phyloP scores from a whole-genome alignment of 2,113 vertebrate genomes.

The Sinocyclocheilus maitianheensis region DNA sequence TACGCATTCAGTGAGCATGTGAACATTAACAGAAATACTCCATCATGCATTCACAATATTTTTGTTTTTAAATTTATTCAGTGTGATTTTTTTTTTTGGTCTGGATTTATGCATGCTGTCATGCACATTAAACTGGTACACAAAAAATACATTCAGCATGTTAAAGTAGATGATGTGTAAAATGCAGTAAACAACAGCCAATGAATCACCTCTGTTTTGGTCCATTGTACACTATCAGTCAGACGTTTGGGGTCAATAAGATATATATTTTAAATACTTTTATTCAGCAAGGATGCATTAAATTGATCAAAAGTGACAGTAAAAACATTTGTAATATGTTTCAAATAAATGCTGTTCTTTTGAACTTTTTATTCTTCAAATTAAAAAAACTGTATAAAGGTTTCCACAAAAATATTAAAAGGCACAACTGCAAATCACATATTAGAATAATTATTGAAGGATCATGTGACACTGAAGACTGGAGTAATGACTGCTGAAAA shows the following conservation, averaged over 20 bases:
- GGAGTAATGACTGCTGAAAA: too few relatives aligned
- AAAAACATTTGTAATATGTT: not conserved
- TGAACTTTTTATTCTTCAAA: not conserved
- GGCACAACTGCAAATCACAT: too few relatives aligned
- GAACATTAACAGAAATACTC: constrained; percentile 15
- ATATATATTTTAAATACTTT: not conserved
- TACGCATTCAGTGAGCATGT: not conserved
- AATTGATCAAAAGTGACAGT: not conserved
- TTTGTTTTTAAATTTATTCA: not conserved
- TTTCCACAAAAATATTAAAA: not conserved
- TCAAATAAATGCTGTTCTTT: too few relatives aligned
- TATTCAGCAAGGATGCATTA: not conserved
- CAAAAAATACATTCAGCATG: not conserved
- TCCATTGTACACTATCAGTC: not conserved
- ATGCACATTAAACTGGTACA: not conserved
- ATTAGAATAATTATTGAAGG: too few relatives aligned
- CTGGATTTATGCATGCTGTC: constrained; percentile 10
- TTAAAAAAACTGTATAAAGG: not conserved
- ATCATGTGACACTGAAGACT: too few relatives aligned
- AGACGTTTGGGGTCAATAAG: not conserved
- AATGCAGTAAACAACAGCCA: not conserved
- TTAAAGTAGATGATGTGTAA: not conserved
- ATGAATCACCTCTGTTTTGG: not conserved
- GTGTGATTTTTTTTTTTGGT: not conserved
- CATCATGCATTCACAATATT: not conserved